phyloP scores from a whole-genome alignment of 2,888 invertebrate genomes.

The Arctia plantaginis region DNA sequence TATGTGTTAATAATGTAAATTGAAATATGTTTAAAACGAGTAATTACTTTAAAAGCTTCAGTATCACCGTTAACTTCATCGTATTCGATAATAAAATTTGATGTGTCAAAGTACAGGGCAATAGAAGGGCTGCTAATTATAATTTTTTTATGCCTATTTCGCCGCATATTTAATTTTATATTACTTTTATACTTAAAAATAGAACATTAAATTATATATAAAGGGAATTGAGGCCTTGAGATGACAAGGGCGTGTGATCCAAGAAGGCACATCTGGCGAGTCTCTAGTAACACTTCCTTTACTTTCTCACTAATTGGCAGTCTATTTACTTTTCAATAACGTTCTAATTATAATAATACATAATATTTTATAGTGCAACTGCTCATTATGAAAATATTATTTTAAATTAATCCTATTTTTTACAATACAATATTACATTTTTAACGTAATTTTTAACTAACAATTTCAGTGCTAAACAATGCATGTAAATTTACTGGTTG shows the following conservation, averaged over 20 bases:
- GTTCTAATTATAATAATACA: neutral
- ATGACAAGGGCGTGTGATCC: slow-evolving; percentile 63
- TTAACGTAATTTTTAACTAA: slow-evolving; percentile 11
- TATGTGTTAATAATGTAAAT: slow-evolving; percentile 51
- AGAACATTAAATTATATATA: slow-evolving; percentile 28
- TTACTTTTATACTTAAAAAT: slow-evolving; percentile 45
- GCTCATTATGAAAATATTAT: slow-evolving; percentile 24
- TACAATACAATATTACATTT: neutral
- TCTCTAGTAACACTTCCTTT: slow-evolving; percentile 57
- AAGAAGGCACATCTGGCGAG: slow-evolving; percentile 74
- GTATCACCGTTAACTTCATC: slow-evolving; percentile 28
- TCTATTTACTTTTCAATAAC: slow-evolving; percentile 49
- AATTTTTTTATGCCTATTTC: slow-evolving; percentile 62
- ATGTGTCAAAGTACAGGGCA: slow-evolving; percentile 79
- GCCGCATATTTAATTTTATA: slow-evolving; percentile 53
- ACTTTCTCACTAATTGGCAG: slow-evolving; percentile 65
- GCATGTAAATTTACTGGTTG: slow-evolving; percentile 54
- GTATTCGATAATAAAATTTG: slow-evolving; percentile 62
- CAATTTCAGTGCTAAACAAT: slow-evolving; percentile 39
- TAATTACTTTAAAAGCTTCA: slow-evolving; percentile 21
- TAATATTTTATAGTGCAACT: slow-evolving; percentile 10
- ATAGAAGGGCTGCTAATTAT: slow-evolving; percentile 72
- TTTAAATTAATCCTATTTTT: slow-evolving; percentile 13
- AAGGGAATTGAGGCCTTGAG: slow-evolving; percentile 31
- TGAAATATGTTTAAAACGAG: slow-evolving; percentile 55